Percentiles rank a stretch among this genome's conserved stretches.
Conservation (phyloP, 2,888 invertebrate species). For the Ichneumon xanthorius region DNA sequence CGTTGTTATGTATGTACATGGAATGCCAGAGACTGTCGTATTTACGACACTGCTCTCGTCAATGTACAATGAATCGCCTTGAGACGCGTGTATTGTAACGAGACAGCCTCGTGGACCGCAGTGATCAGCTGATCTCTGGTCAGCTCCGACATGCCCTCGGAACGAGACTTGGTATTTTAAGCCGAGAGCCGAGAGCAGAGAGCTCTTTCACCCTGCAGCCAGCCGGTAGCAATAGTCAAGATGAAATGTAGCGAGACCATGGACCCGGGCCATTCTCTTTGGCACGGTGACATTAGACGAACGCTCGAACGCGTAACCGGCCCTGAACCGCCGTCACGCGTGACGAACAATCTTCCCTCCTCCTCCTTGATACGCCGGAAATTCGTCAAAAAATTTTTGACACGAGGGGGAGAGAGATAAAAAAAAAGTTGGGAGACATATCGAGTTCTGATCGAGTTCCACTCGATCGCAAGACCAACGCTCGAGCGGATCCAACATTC, state of each 20-base stretch:
- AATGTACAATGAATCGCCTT: slow-evolving; percentile 38
- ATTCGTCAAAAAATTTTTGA: not conserved
- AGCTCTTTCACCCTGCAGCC: slow-evolving; percentile 35
- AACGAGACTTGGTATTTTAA: slow-evolving; percentile 24
- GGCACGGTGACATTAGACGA: slow-evolving; percentile 42
- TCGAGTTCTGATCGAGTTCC: slow-evolving; percentile 20
- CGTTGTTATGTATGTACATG: slow-evolving; percentile 20
- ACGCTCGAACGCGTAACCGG: slow-evolving; percentile 48
- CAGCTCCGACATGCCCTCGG: slow-evolving; percentile 24
- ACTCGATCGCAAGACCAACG: not conserved
- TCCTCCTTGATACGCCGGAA: slow-evolving; percentile 2
- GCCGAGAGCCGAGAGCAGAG: slow-evolving; percentile 10
- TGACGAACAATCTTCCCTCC: slow-evolving; percentile 39
- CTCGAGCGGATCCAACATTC: not conserved
- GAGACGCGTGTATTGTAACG: slow-evolving; percentile 46
- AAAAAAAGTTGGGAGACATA: not conserved
- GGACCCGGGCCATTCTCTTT: slow-evolving; percentile 38
- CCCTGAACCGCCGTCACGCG: slow-evolving; percentile 55
- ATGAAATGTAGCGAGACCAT: slow-evolving; percentile 14
- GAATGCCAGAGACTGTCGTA: not conserved
- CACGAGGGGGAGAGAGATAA: not conserved
- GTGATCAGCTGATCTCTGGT: slow-evolving; percentile 52
- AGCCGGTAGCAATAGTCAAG: not conserved
- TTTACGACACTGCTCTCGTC: not conserved
- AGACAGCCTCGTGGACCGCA: slow-evolving; percentile 49